Conservation (phyloP, 1,140 invertebrate species). For the Drosophila sulfurigaster region DNA sequence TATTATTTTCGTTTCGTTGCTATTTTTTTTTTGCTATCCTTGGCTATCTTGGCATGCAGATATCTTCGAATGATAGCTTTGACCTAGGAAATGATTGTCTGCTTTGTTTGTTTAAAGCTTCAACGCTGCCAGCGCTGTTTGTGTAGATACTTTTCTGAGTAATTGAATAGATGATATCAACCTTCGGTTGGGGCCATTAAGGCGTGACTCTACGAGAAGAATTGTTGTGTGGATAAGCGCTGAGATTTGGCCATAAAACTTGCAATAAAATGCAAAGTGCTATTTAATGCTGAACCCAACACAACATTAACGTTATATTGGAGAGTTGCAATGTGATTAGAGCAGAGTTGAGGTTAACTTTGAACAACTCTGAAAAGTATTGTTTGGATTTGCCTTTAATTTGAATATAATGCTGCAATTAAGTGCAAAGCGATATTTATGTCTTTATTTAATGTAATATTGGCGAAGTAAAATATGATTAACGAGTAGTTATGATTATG, state of each 20-base stretch:
- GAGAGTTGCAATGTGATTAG: too few relatives aligned
- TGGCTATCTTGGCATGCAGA: conserved; percentile 29
- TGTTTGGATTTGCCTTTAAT: too few relatives aligned
- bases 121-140: conserved; percentile 1
- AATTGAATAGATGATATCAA: conserved; percentile 36
- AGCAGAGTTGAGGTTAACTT: too few relatives aligned
- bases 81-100: conserved; percentile 43
- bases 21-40: not conserved
- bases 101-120: conserved; percentile 16
- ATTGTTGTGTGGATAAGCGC: not conserved
- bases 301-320: too few relatives aligned
- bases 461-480: too few relatives aligned
- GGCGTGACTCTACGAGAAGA: conserved; percentile 18
- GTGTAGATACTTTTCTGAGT: conserved; percentile 8
- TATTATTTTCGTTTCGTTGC: conserved; percentile 7
- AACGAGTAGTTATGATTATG: too few relatives aligned
- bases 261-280: not conserved
- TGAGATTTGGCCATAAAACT: not conserved
- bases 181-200: conserved; percentile 18
- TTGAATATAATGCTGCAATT: too few relatives aligned
- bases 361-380: too few relatives aligned
- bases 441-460: too few relatives aligned
- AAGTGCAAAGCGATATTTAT: too few relatives aligned
- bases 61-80: conserved; percentile 46
- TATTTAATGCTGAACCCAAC: too few relatives aligned